phyloP scores from a whole-genome alignment of 2,797 vertebrate genomes.

The Salarias fasciatus region DNA sequence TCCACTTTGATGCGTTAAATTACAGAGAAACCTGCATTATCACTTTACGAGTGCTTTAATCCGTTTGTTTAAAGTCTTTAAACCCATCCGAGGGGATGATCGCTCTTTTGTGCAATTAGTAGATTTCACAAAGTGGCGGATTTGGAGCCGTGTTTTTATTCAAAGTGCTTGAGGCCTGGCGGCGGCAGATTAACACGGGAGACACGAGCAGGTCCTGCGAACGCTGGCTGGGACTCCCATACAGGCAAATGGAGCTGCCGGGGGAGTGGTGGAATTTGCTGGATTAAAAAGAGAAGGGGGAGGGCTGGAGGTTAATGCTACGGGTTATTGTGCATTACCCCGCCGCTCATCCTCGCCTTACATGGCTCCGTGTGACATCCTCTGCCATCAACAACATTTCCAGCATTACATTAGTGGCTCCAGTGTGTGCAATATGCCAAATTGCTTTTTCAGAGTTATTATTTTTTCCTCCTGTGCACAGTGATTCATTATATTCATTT shows the following conservation, averaged over 20 bases:
- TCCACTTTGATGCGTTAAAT: constrained; percentile 76
- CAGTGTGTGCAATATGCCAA: constrained; percentile 79
- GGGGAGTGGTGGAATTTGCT: constrained; percentile 81
- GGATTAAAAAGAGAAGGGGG: constrained; percentile 73
- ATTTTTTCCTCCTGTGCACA: constrained; percentile 18
- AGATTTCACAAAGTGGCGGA: constrained; percentile 78
- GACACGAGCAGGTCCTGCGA: constrained; percentile 58
- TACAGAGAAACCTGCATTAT: constrained; percentile 81
- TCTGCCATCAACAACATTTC: constrained; percentile 69
- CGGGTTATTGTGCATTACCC: constrained; percentile 79
- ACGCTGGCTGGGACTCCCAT: constrained; percentile 57
- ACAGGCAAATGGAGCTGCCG: constrained; percentile 65
- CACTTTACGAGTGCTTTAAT: constrained; percentile 81
- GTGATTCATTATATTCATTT: constrained; percentile 71
- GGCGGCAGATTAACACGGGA: constrained; percentile 74
- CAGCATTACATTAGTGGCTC: constrained; percentile 74
- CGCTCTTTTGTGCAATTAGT: constrained; percentile 84
- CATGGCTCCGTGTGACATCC: constrained; percentile 71
- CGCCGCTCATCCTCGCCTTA: constrained; percentile 74
- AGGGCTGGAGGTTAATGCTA: constrained; percentile 76
- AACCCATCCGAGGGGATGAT: constrained; percentile 81
- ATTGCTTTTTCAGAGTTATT: constrained; percentile 73
- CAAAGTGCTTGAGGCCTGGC: constrained; percentile 72
- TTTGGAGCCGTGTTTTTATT: constrained; percentile 80
- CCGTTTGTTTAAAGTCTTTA: constrained; percentile 81